Percentiles rank a stretch among this genome's conserved stretches.
Evolutionary conservation across 2,113 vertebrate genomes (phyloP).

Genomic region (Mustela lutreola): DNA sequence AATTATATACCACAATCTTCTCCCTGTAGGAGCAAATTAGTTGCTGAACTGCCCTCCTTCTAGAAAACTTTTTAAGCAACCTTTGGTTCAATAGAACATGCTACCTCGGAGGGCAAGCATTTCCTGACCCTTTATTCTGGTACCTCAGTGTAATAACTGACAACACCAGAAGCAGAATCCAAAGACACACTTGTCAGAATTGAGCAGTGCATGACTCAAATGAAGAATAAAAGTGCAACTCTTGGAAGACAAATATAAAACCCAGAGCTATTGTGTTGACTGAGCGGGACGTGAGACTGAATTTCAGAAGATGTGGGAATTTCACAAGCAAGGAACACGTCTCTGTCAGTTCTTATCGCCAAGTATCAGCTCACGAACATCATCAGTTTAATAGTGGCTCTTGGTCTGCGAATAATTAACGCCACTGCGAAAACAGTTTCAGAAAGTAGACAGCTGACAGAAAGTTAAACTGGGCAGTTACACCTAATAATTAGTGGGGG

Average conservation of each 20-base stretch:
- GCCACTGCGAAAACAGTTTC: background rate
- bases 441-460: background rate
- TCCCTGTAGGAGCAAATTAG: background rate
- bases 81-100: slow-evolving; percentile 30
- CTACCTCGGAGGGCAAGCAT: background rate
- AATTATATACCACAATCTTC: background rate
- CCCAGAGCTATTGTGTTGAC: background rate
- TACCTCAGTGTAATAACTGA: background rate
- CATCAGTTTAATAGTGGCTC: background rate
- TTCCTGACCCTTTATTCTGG: background rate
- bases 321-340: background rate
- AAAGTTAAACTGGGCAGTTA: background rate
- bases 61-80: background rate
- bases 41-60: background rate
- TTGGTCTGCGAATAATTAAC: slow-evolving; percentile 25
- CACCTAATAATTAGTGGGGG: background rate
- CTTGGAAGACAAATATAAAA: background rate
- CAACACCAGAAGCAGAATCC: background rate
- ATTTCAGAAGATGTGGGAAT: background rate
- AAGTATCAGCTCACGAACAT: background rate
- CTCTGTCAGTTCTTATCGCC: background rate
- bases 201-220: background rate
- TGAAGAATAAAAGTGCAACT: background rate
- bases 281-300: background rate
- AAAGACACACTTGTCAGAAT: background rate